Percentiles rank a stretch among this genome's conserved stretches.
Conservation (phyloP, 2,797 vertebrate genomes). For the Argya squamiceps region DNA sequence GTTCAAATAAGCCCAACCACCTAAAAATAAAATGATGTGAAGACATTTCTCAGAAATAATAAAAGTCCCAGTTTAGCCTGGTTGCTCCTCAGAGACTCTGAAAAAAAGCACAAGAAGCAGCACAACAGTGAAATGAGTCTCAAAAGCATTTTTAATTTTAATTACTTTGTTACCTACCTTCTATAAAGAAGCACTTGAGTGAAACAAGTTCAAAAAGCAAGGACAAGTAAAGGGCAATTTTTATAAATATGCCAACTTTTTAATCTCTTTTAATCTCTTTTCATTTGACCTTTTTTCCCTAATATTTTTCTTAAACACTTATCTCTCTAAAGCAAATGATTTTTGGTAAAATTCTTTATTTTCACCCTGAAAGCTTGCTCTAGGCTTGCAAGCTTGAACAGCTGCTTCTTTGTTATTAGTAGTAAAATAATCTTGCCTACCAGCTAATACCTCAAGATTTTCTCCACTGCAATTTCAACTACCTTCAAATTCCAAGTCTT, state of each 20-base stretch:
- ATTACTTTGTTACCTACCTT: constrained; percentile 8
- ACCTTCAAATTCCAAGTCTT: not conserved
- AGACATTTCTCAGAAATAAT: not conserved
- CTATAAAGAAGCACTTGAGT: not conserved
- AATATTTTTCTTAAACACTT: not conserved
- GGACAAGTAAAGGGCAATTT: not conserved
- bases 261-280: not conserved
- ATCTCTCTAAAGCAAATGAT: not conserved
- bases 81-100: not conserved
- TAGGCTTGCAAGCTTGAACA: not conserved
- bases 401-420: not conserved
- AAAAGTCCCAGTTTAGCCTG: not conserved
- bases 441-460: not conserved
- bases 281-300: not conserved
- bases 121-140: not conserved
- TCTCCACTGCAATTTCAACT: not conserved
- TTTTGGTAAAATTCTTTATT: not conserved
- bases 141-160: constrained; percentile 19
- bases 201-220: constrained; percentile 4
- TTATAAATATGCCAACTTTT: not conserved
- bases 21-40: not conserved
- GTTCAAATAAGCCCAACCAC: not conserved
- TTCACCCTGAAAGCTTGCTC: not conserved
- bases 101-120: not conserved
- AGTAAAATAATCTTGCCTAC: not conserved